phyloP scores from a whole-genome alignment of 2,888 invertebrate species.

The Sesia bembeciformis region DNA sequence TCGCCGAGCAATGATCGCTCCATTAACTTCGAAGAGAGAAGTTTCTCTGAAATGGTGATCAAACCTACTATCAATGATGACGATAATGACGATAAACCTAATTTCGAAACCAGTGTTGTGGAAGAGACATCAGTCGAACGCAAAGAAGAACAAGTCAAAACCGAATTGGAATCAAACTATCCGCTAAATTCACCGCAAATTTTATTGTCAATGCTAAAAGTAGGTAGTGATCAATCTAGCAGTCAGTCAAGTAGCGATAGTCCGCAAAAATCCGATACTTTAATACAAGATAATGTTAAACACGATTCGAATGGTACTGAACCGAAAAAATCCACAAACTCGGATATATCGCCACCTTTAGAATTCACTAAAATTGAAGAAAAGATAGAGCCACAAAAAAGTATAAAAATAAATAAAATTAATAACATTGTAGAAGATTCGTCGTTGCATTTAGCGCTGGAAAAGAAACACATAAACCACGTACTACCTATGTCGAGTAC shows the following conservation, averaged over 20 bases:
- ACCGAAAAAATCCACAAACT: background rate
- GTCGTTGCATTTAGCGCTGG: background rate
- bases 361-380: background rate
- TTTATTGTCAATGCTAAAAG: constrained; percentile 25
- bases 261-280: background rate
- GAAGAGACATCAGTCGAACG: background rate
- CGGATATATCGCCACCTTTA: background rate
- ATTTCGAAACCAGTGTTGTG: constrained; percentile 1
- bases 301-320: background rate
- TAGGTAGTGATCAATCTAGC: constrained; percentile 22
- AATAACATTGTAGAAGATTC: background rate
- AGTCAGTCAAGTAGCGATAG: constrained; percentile 1
- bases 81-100: background rate
- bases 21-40: constrained; percentile 74
- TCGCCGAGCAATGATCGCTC: constrained; percentile 60
- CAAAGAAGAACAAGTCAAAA: constrained; percentile 6
- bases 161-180: constrained; percentile 3
- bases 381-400: background rate
- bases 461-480: background rate
- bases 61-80: constrained; percentile 24
- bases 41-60: constrained; percentile 49
- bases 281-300: constrained; percentile 7
- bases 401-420: background rate
- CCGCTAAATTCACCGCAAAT: constrained; percentile 21
- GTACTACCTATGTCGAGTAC: background rate